phyloP scores from a whole-genome alignment of 2,797 vertebrate species.

The Euthynnus affinis region DNA sequence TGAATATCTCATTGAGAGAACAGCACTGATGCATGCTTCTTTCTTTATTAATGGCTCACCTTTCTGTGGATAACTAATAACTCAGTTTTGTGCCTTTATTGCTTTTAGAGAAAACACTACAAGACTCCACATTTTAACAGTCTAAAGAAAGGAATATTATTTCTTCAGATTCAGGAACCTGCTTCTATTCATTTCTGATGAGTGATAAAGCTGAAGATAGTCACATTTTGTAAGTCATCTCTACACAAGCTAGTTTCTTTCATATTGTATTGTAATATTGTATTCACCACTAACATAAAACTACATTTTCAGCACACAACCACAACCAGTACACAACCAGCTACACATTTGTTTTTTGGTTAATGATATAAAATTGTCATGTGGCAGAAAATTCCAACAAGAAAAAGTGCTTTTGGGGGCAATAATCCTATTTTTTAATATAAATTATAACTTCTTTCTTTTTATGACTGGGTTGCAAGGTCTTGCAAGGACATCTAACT shows the following conservation, averaged over 20 bases:
- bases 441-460: conserved; percentile 9
- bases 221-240: neutral
- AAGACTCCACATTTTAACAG: conserved; percentile 9
- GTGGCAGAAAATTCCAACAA: neutral
- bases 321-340: neutral
- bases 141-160: conserved; percentile 16
- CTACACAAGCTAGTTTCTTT: neutral
- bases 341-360: neutral
- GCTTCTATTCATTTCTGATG: conserved; percentile 38
- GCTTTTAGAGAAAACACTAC: conserved; percentile 32
- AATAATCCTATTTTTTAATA: neutral
- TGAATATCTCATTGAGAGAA: conserved; percentile 44
- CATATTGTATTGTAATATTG: too few relatives aligned
- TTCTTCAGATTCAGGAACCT: conserved; percentile 21
- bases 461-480: conserved; percentile 50
- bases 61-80: conserved; percentile 52
- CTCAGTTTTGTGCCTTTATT: conserved; percentile 36
- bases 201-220: conserved; percentile 29
- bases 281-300: conserved; percentile 2
- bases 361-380: neutral
- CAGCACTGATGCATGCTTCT: conserved; percentile 52
- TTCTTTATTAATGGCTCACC: conserved; percentile 64
- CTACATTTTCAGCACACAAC: neutral
- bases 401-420: conserved; percentile 1
- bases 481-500: conserved; percentile 67